These are phyloP conservation scores for Choloepus didactylus DNA, from an alignment of 2,797 vertebrate species.

Conservation along the genomic window DNA sequence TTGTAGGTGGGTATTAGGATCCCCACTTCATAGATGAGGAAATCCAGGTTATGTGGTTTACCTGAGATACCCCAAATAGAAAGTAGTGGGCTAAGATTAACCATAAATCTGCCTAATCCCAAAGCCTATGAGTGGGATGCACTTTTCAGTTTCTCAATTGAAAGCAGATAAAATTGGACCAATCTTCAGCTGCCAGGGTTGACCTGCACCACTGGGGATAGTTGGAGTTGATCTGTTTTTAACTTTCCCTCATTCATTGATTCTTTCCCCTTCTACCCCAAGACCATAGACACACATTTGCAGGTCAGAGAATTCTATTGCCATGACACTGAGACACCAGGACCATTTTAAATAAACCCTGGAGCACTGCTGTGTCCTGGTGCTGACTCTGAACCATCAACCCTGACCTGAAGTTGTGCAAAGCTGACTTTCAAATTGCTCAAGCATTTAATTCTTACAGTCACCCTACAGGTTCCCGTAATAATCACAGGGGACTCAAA, in stretches of 20 bases:
- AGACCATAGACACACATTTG: neutral
- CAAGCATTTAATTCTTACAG: neutral
- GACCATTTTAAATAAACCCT: neutral
- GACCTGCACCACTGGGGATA: neutral
- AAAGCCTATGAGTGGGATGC: too few relatives aligned
- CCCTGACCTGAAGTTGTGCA: neutral
- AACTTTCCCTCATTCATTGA: neutral
- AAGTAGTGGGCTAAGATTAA: neutral
- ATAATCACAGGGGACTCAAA: neutral
- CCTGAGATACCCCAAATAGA: neutral
- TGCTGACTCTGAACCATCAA: neutral
- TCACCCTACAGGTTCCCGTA: neutral
- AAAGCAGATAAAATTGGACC: neutral
- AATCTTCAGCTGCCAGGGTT: neutral
- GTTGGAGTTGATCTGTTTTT: neutral
- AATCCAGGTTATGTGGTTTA: neutral
- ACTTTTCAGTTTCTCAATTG: neutral
- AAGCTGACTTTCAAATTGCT: neutral
- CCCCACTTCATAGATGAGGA: neutral
- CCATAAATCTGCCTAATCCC: neutral
- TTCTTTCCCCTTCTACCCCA: neutral
- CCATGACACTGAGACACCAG: neutral
- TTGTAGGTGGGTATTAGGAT: fast-evolving
- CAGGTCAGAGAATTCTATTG: neutral
- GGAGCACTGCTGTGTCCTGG: neutral